phyloP scores from a whole-genome alignment of 1,140 invertebrate species.

The Monomorium pharaonis region DNA sequence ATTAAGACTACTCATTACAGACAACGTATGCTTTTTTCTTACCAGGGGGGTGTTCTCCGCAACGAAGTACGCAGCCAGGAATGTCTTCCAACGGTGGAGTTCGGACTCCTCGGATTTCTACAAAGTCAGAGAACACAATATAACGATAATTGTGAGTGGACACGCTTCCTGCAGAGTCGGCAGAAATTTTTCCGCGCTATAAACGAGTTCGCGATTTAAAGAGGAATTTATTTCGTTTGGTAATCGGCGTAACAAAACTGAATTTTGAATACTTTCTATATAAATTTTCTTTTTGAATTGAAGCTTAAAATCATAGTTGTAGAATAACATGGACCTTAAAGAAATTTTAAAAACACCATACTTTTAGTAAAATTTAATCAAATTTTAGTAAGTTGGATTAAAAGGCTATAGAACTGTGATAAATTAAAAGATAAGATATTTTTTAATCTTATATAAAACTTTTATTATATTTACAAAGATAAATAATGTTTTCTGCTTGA shows the following conservation, averaged over 20 bases:
- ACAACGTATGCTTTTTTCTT: conserved; percentile 69
- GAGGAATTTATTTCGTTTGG: not conserved
- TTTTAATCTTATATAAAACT: too few relatives aligned
- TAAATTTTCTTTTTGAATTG: too few relatives aligned
- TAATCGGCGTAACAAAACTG: not conserved
- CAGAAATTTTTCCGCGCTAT: not conserved
- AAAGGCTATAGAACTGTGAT: too few relatives aligned
- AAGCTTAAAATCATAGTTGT: too few relatives aligned
- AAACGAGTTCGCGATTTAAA: not conserved
- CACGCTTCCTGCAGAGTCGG: not conserved
- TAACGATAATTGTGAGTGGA: not conserved
- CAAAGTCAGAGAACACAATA: conserved; percentile 55
- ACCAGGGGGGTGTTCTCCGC: conserved; percentile 90
- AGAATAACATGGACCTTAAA: too few relatives aligned
- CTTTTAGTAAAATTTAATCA: too few relatives aligned
- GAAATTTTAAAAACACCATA: too few relatives aligned
- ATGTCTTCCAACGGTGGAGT: conserved; percentile 87
- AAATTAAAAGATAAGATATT: too few relatives aligned
- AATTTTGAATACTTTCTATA: not conserved
- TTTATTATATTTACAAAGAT: too few relatives aligned
- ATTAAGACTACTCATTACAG: too few relatives aligned
- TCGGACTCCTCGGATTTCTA: conserved; percentile 80
- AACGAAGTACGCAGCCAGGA: conserved; percentile 92
- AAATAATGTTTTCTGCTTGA: too few relatives aligned
- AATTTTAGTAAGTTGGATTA: too few relatives aligned